A percentile compares a stretch with the other conserved stretches of the same genome.
Evolutionary conservation across 2,113 vertebrate species (phyloP).

Genomic region (Odocoileus hemionus): DNA sequence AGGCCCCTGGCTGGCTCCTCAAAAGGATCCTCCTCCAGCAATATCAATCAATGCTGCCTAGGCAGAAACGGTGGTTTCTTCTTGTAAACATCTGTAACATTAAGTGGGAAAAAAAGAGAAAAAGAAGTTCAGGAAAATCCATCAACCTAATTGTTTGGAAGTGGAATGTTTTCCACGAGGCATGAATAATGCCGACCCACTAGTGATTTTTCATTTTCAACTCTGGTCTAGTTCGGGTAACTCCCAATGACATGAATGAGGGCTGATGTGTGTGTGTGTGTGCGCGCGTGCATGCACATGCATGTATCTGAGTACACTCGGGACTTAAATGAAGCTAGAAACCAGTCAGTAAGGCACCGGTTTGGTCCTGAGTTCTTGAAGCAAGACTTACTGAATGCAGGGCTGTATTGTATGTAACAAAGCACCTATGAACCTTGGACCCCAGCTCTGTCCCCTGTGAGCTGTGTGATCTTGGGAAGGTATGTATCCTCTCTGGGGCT

Average conservation of each 20-base stretch:
- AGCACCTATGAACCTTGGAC: neutral
- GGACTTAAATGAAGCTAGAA: neutral
- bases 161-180: neutral
- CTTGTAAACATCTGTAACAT: slow-evolving; percentile 11
- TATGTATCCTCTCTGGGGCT: neutral
- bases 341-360: neutral
- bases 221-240: neutral
- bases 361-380: neutral
- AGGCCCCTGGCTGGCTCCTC: neutral
- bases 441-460: neutral
- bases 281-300: no score
- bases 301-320: neutral
- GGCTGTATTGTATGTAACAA: neutral
- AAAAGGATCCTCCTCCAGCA: neutral
- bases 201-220: neutral
- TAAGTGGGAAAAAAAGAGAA: neutral
- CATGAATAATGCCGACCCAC: neutral
- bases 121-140: slow-evolving; percentile 39
- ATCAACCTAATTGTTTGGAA: slow-evolving; percentile 41
- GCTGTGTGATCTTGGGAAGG: neutral
- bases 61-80: neutral
- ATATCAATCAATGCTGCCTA: neutral
- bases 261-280: neutral
- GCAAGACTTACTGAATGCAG: neutral
- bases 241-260: neutral